Base-by-base conservation (phyloP, 2,113 vertebrate genomes). In the Danionella cerebrum region DNA sequence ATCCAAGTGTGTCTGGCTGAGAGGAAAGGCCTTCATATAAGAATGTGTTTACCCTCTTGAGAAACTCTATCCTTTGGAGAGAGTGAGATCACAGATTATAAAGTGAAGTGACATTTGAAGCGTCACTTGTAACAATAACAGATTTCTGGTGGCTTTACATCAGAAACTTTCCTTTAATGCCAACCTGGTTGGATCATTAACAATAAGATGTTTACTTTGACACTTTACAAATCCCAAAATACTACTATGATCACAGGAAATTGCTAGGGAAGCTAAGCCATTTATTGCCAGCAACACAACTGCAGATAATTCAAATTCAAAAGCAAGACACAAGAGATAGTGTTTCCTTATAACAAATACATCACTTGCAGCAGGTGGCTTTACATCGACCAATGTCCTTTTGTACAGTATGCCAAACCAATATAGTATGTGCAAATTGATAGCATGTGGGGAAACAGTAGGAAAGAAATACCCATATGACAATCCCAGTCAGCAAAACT, bases 11-110 rank as follows among this genome's bases (percentile, higher is more conserved):
- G 33, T 31, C 41, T 54, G 67, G 55, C 14, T 38, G 67, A 44
- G 54, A 31, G n/a, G 24, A 60, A 33, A 67, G 41, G 41, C 50
- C 38, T 47, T 36, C 21, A 5, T 24, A 57, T 18, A 47, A 69
- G 45, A 60, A 69, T 69, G 45, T 60, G 18, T 69, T 60, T 19
- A 24, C 52, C 14, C 33, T 35, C 42, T 50, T 27, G 22, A 69
- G 45, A 60, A 69, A 60, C 67, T 31, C 67, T 51, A 60, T 42
- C 67, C 67, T 59, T 69, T 55, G 59, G 24, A 25, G 13, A 24
- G 25, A 13, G 25, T 48, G 60, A 48, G 60, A 33, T 64, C 59
- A 24, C 9, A 24, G 44, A 64, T 50, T 64, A 36, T 64, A 35
- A 64, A 60, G 58, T 60, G 39, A 60, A 45, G 39, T 60, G 58